Evolutionary conservation across 2,113 vertebrate species (phyloP), one percentile per base, ranked within the genome.

Genomic region (Coturnix japonica): DNA sequence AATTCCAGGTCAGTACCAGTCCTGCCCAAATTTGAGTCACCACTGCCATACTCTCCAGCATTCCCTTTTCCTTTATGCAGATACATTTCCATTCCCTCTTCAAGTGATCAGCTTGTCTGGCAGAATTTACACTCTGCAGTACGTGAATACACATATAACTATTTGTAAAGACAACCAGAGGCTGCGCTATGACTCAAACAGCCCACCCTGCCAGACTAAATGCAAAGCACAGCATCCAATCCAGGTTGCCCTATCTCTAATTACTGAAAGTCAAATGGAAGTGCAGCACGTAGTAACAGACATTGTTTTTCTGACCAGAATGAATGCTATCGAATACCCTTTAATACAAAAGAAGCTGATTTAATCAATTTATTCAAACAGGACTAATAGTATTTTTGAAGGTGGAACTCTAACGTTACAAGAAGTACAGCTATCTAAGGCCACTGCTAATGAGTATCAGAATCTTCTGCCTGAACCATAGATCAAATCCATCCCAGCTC

Each of bases 371-470:
- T 28, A 41, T 4, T 74, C 30, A 63, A 64, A 77, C 13, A 46
- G 8, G 39, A 44, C 19, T 77, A 46, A 5, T 7, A 35, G 56
- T 74, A 61, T 25, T 85, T 37, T 71, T 53, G 15, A 93, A 78
- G 78, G 51, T 87, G 43, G 66, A 91, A 73, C 39, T 74, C 47
- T 64, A 54, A 13, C 23, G 46, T 31, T 44, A 89, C 71, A 0
- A 0, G 63, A 82, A 92, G 53, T 33, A n/a, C 0, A 39, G 39
- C 4, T 51, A 59, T 61, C 74, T 82, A 0, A 0, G 41, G 56
- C 28, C 71, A 70, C 56, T 67, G 64, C 64, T 91, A 76, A 60
- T 80, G 39, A 87, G 11, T 8, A 87, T 87, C 49, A 93, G 78
- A 82, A 85, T 26, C 46, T 85, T 70, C 4, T 70, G 21, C 64